These are phyloP conservation scores for Aphelocoma coerulescens DNA, from an alignment of 2,113 vertebrate genomes.

Conservation along the genomic window DNA sequence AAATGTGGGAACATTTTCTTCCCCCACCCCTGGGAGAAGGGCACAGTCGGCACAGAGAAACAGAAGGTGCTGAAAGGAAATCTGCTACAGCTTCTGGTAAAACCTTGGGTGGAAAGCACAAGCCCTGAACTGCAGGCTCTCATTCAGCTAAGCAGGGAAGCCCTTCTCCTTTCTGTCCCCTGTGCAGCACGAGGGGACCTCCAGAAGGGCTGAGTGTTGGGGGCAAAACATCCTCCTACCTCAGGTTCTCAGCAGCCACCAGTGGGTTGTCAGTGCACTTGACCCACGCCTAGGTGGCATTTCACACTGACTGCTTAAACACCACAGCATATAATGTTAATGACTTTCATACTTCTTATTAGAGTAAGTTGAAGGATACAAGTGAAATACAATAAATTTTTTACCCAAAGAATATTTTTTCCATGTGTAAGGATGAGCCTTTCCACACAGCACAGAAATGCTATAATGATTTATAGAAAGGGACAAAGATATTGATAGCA, in stretches of 20 bases:
- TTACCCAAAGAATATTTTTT: neutral
- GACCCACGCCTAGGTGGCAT: neutral
- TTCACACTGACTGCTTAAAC: neutral
- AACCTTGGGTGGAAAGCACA: neutral
- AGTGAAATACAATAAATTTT: neutral
- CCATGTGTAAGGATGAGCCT: neutral
- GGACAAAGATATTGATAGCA: neutral
- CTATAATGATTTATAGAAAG: neutral
- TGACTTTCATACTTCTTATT: neutral
- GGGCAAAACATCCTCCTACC: neutral
- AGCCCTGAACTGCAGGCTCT: neutral
- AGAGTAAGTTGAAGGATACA: neutral
- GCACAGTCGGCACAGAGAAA: neutral
- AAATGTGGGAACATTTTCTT: accelerated
- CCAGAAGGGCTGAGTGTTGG: neutral
- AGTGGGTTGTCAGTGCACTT: accelerated
- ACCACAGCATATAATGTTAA: neutral
- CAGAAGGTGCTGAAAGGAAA: neutral
- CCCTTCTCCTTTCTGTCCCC: neutral
- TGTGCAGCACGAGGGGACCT: accelerated
- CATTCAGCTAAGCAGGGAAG: neutral
- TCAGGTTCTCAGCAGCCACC: neutral
- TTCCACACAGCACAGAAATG: neutral
- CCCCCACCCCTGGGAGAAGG: neutral
- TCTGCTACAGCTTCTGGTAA: neutral